Conservation (phyloP, 2,113 vertebrate genomes). For the Orthonyx spaldingii region DNA sequence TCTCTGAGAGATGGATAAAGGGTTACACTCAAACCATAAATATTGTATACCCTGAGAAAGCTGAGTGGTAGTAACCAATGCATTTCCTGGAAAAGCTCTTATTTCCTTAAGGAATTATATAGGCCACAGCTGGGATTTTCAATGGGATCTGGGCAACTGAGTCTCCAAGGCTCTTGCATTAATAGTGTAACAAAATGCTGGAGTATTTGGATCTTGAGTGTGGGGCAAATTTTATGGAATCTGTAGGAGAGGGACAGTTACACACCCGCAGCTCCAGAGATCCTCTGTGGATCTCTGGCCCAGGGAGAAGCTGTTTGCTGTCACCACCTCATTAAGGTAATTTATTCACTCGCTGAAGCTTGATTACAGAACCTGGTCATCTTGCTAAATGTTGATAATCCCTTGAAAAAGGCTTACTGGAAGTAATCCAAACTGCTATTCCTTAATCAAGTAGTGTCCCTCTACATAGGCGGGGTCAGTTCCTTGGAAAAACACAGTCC, state of each 20-base stretch:
- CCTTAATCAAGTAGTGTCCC: neutral
- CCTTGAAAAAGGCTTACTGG: conserved; percentile 44
- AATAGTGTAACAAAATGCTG: neutral
- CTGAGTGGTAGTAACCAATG: neutral
- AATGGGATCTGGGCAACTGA: neutral
- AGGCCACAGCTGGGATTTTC: neutral
- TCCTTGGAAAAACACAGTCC: neutral
- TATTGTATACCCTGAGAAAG: neutral
- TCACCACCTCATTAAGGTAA: neutral
- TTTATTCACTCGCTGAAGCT: neutral
- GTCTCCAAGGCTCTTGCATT: neutral
- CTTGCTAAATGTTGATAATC: conserved; percentile 47
- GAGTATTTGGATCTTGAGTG: neutral
- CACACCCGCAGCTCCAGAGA: neutral
- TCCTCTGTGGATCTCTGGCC: neutral
- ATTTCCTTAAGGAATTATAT: neutral
- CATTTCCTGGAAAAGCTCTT: neutral
- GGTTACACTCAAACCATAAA: neutral
- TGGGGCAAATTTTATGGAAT: neutral
- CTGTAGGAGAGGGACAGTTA: neutral
- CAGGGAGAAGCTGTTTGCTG: neutral
- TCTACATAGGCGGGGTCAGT: neutral
- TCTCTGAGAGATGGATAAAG: neutral
- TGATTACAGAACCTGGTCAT: conserved; percentile 17
- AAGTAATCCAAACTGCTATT: conserved; percentile 39